Evolutionary conservation across 1,140 invertebrate genomes (phyloP), one percentile per base, ranked within the genome.

Genomic region (Drosophila sp.): DNA sequence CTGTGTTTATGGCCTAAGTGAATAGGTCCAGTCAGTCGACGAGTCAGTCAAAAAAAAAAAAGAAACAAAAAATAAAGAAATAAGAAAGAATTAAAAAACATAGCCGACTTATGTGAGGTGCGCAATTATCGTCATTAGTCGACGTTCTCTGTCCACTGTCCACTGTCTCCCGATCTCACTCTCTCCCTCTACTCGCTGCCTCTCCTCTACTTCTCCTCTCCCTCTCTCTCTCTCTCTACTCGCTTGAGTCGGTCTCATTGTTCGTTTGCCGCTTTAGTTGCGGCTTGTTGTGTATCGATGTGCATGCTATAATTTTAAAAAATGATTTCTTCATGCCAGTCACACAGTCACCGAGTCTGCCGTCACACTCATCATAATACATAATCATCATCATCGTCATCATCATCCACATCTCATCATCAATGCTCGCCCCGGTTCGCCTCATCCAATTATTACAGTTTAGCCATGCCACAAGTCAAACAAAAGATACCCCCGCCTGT

Each of bases 211-310:
- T 29, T 7, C 11, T 18, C 3, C 18, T 18, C 25, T 5, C 50
- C 18, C 41, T 21, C 13, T 14, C 25, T 27, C 45, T 27, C 45
- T 18, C 18, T 18, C 13, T 43, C 36, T 21, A 0, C 7, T 2
- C 9, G n/a, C n/a, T 54, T 45, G n/a, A 43, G 18, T 9, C 18
- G 2, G 50, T 46, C 11, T 3, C 65, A 71, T 83, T 89, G 78
- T 82, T 72, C 72, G 54, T 54, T 57, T 67, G 73, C 72, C 78
- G 83, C 82, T 90, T 90, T 90, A 90, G 86, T 90, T 90, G 81
- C 86, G 86, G 87, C 86, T 90, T 90, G 86, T 90, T 87, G 79
- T 79, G 62, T 89, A 89, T 87, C 83, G 84, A 87, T 87, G 83
- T 87, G 83, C 83, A 89, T 73, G 79, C 69, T 86, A 86, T 86